Percentiles rank a stretch among this genome's conserved stretches.
Evolutionary conservation across 2,888 invertebrate genomes (phyloP).

Genomic region (Agonopterix subpropinquella): DNA sequence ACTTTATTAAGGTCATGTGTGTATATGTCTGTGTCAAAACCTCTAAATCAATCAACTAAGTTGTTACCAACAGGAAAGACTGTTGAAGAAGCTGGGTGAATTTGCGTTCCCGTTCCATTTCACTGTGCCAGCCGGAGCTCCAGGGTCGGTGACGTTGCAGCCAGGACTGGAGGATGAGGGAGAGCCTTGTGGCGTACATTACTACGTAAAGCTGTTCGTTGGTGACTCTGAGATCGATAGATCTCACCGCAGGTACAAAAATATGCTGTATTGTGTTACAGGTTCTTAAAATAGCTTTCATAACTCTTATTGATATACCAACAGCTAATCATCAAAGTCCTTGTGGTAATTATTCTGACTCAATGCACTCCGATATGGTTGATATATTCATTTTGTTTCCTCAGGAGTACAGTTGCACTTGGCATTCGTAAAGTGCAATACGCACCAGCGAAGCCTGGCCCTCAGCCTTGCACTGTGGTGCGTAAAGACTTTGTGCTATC

Average conservation of each 20-base stretch:
- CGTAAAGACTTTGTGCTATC: conserved; percentile 96
- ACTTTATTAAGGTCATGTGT: no score
- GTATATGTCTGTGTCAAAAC: neutral
- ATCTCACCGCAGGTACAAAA: conserved; percentile 80
- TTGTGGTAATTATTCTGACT: neutral
- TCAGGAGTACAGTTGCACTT: conserved; percentile 90
- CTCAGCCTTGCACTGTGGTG: conserved; percentile 95
- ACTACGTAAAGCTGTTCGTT: conserved; percentile 91
- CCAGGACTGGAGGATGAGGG: conserved; percentile 89
- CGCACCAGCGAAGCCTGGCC: conserved; percentile 91
- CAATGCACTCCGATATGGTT: neutral
- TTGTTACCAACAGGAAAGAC: conserved; percentile 77
- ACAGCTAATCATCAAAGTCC: no score
- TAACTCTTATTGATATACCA: no score
- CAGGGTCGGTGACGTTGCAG: conserved; percentile 94
- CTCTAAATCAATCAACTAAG: neutral
- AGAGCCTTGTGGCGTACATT: conserved; percentile 95
- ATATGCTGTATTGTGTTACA: no score
- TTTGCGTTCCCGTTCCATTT: conserved; percentile 92
- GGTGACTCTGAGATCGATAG: conserved; percentile 87
- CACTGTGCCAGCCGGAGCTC: conserved; percentile 87
- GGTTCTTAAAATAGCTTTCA: no score
- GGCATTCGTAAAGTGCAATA: conserved; percentile 95
- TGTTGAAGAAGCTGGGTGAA: conserved; percentile 89
- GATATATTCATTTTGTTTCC: neutral